Percentiles rank a stretch among this genome's conserved stretches.
These are phyloP conservation scores for Typhlomys cinereus DNA, from an alignment of 2,113 vertebrate species.

Conservation along the genomic window DNA sequence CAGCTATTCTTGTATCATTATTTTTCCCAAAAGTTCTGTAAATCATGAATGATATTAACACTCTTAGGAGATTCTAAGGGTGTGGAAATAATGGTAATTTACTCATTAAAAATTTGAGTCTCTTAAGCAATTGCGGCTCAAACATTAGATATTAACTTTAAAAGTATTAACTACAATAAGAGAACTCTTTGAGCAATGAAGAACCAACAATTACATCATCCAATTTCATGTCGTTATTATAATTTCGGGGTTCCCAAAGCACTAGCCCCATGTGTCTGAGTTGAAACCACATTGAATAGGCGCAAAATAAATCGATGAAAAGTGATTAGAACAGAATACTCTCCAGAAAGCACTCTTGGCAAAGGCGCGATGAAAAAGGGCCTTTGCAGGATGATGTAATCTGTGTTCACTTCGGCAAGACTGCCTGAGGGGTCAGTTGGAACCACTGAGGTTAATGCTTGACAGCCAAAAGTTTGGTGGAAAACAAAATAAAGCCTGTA, in stretches of 20 bases:
- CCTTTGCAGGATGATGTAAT: constrained; percentile 7
- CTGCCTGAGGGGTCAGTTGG: neutral
- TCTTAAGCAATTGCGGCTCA: constrained; percentile 34
- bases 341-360: constrained; percentile 28
- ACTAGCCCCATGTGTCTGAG: neutral
- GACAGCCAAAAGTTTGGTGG: neutral
- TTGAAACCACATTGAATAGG: constrained; percentile 56
- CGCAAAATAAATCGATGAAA: constrained; percentile 67
- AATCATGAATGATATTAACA: neutral
- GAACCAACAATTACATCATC: constrained; percentile 34
- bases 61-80: neutral
- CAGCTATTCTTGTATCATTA: constrained; percentile 9
- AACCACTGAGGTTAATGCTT: constrained; percentile 43
- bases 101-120: constrained; percentile 47
- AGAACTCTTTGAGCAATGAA: constrained; percentile 43
- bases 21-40: constrained; percentile 27
- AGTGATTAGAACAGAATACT: constrained; percentile 25
- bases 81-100: constrained; percentile 16
- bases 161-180: neutral
- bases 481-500: constrained; percentile 33
- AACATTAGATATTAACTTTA: constrained; percentile 33
- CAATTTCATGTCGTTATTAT: constrained; percentile 59
- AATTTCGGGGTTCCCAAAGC: constrained; percentile 29
- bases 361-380: neutral
- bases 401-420: neutral